Conservation (phyloP, 2,113 vertebrate genomes). For the Pongo pygmaeus region DNA sequence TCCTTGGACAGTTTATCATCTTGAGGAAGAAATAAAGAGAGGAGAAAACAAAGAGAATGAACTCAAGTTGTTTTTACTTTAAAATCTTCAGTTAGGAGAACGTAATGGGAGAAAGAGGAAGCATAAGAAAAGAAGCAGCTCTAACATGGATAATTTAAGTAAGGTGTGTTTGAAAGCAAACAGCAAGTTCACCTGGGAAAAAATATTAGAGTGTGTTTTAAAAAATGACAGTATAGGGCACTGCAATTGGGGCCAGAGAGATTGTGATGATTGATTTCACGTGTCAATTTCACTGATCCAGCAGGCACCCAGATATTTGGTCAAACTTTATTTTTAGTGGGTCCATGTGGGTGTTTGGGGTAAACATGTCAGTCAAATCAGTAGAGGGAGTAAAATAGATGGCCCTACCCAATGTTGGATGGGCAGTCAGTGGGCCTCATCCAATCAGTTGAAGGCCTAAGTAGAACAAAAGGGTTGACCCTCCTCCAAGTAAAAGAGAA, state of each 20-base stretch:
- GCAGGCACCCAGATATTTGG: neutral
- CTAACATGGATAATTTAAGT: constrained; percentile 45
- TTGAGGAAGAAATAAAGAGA: neutral
- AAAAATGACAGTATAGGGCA: neutral
- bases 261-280: neutral
- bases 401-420: neutral
- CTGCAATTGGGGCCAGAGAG: neutral
- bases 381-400: neutral
- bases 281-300: neutral
- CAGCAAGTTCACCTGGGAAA: neutral
- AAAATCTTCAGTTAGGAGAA: constrained; percentile 50
- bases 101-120: neutral
- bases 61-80: neutral
- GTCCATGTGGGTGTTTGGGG: neutral
- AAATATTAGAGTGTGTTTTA: neutral
- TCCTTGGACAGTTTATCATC: constrained; percentile 46
- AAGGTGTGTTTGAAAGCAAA: neutral
- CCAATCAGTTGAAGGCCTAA: neutral
- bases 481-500: neutral
- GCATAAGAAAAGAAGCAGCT: neutral
- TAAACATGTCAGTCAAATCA: neutral
- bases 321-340: neutral
- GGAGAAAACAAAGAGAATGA: constrained; percentile 56
- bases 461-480: neutral
- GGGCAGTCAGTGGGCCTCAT: neutral